Conservation (phyloP, 2,888 invertebrate species). For the Andrena haemorrhoa region DNA sequence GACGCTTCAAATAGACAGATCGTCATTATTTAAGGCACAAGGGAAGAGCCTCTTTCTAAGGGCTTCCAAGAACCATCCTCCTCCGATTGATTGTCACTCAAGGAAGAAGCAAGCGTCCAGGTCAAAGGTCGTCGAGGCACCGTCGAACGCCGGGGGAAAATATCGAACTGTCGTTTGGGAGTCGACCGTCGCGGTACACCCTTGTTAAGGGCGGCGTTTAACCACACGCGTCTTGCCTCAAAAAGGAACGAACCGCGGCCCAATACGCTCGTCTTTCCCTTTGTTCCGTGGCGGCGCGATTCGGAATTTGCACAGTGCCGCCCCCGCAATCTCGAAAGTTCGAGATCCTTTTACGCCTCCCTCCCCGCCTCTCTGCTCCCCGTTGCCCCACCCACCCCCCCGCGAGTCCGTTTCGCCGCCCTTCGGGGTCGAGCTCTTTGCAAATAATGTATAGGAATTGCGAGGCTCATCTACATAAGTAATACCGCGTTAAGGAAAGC, state of each 20-base stretch:
- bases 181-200: not conserved
- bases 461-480: slow-evolving; percentile 84
- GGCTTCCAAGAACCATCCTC: no score
- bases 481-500: slow-evolving; percentile 84
- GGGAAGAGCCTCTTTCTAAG: no score
- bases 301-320: slow-evolving; percentile 70
- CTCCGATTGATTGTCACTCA: no score
- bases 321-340: slow-evolving; percentile 81
- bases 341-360: slow-evolving; percentile 77
- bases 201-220: slow-evolving; percentile 36
- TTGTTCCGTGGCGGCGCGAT: slow-evolving; percentile 61
- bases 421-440: slow-evolving; percentile 71
- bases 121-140: no score
- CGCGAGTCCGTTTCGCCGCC: slow-evolving; percentile 65
- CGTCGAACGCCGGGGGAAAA: no score
- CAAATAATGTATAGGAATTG: slow-evolving; percentile 84
- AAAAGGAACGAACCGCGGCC: slow-evolving; percentile 30
- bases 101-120: no score
- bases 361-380: slow-evolving; percentile 4
- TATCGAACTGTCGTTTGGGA: not conserved
- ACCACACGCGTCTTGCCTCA: slow-evolving; percentile 56
- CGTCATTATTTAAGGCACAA: no score
- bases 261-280: slow-evolving; percentile 49
- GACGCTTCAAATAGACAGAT: no score
- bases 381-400: not conserved